These are phyloP conservation scores for Crocuta crocuta DNA, from an alignment of 2,113 vertebrate species.

Conservation along the genomic window DNA sequence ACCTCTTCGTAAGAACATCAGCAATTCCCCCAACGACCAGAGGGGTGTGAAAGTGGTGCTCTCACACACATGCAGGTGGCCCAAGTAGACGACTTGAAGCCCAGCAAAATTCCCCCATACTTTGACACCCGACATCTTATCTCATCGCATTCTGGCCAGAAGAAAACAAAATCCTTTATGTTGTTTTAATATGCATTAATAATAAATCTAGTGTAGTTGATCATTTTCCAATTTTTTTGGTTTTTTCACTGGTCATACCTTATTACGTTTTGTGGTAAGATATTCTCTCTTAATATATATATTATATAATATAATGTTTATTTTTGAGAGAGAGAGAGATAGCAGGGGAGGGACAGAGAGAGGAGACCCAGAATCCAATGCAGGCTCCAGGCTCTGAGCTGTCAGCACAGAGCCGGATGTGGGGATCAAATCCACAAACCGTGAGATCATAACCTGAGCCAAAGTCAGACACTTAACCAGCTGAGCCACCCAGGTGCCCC, in stretches of 20 bases:
- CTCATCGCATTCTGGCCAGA: background rate
- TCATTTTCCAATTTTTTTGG: background rate
- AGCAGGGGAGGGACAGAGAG: too few relatives aligned
- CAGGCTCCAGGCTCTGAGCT: too few relatives aligned
- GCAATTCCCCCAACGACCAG: background rate
- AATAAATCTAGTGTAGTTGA: background rate
- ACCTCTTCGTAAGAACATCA: background rate
- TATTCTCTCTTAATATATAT: background rate
- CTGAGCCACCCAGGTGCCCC: too few relatives aligned
- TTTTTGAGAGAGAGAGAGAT: too few relatives aligned
- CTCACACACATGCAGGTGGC: background rate
- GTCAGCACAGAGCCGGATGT: too few relatives aligned
- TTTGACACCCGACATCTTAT: background rate
- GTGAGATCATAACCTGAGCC: too few relatives aligned
- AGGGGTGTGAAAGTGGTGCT: background rate
- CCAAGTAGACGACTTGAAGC: background rate
- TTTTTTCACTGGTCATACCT: background rate
- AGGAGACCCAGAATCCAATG: too few relatives aligned
- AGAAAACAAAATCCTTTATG: background rate
- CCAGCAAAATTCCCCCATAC: background rate
- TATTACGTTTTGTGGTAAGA: background rate
- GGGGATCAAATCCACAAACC: too few relatives aligned
- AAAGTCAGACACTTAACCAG: too few relatives aligned
- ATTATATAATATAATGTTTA: too few relatives aligned
- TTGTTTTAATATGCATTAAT: conserved; percentile 10